phyloP scores from a whole-genome alignment of 2,888 invertebrate genomes.

The Cataglyphis livida region DNA sequence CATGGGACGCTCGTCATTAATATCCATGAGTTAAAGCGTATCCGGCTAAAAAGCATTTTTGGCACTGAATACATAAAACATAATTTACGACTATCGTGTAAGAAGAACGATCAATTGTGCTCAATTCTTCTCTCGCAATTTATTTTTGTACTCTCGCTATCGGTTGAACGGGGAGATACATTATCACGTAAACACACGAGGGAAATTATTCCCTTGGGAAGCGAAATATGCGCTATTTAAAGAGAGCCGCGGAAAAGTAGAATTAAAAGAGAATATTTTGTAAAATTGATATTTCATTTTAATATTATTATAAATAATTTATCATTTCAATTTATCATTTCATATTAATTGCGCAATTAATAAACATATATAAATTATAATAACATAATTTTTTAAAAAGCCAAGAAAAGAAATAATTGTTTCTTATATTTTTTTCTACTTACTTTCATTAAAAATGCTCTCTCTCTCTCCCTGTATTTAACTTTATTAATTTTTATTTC shows the following conservation, averaged over 20 bases:
- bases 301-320: not conserved
- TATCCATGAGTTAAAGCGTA: slow-evolving; percentile 71
- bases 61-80: slow-evolving; percentile 54
- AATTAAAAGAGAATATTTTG: not conserved
- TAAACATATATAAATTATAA: not conserved
- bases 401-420: not conserved
- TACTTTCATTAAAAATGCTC: too few species aligned
- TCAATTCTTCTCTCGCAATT: not conserved
- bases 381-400: too few species aligned
- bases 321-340: slow-evolving; percentile 1
- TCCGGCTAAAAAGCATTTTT: slow-evolving; percentile 56
- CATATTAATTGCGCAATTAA: not conserved
- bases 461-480: not conserved
- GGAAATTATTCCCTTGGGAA: not conserved
- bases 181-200: not conserved
- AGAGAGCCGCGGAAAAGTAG: not conserved
- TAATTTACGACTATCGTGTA: slow-evolving; percentile 57
- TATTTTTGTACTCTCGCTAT: slow-evolving; percentile 9
- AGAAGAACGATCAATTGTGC: slow-evolving; percentile 50
- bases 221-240: not conserved
- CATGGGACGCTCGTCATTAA: slow-evolving; percentile 62
- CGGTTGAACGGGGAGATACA: not conserved
- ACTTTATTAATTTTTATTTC: not conserved
- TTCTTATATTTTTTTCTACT: not conserved
- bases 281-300: not conserved